phyloP scores from a whole-genome alignment of 2,888 invertebrate species.

The Eilema depressum region DNA sequence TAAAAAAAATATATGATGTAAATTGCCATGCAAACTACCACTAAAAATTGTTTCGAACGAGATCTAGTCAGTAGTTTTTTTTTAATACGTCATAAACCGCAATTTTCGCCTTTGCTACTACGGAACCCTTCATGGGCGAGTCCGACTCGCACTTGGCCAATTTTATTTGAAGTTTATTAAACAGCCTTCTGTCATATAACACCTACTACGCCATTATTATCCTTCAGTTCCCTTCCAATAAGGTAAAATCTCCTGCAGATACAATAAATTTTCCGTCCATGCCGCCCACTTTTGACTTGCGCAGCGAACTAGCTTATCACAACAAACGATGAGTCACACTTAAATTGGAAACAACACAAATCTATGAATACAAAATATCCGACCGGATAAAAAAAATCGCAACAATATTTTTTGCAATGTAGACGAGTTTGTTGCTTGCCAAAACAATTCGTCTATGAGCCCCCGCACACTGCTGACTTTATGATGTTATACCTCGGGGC shows the following conservation, averaged over 20 bases:
- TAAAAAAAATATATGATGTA: too few species aligned
- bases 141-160: too few species aligned
- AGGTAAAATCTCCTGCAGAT: background rate
- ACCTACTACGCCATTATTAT: background rate
- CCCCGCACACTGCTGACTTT: too few species aligned
- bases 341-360: background rate
- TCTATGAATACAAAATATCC: constrained; percentile 5
- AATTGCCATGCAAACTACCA: too few species aligned
- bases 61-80: too few species aligned
- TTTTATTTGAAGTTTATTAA: too few species aligned
- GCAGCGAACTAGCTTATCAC: background rate
- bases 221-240: background rate
- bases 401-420: background rate
- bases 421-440: background rate
- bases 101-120: too few species aligned
- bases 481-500: too few species aligned
- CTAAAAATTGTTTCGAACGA: too few species aligned
- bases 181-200: too few species aligned
- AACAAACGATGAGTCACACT: background rate
- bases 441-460: constrained; percentile 8
- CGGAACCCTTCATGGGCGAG: too few species aligned
- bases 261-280: background rate
- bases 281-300: background rate
- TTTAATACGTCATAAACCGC: too few species aligned
- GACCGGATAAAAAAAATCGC: background rate